Base-by-base conservation (phyloP, 2,113 vertebrate genomes). In the Oryctolagus cuniculus region DNA sequence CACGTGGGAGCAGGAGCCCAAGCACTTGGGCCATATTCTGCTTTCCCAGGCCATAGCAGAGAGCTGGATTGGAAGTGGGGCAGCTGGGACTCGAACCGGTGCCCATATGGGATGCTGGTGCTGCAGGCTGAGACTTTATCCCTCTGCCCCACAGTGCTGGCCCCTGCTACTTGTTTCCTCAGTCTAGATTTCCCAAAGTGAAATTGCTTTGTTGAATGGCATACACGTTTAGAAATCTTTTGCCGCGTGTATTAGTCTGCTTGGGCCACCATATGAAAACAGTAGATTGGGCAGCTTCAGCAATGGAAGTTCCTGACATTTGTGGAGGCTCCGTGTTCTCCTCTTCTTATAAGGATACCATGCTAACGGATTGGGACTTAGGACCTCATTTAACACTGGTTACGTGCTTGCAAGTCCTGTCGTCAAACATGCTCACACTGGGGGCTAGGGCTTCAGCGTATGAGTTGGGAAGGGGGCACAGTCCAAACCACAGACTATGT, bases 301-400 rank as follows among this genome's bases (percentile, higher is more conserved):
- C 49, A 36, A 24, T 10, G 87, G 80, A 78, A 58, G 82, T 82
- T 91, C 90, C 55, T 74, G 8, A 67, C 1, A 22, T 31, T 49
- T 90, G 55, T 73, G 19, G 36, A 49, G 67, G 11, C 38, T 34
- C 36, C 34, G n/a, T 22, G 13, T 89, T 72, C 61, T 74, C 64
- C 49, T 90, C 63, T 70, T 75, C 38, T 80, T 89, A 36, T 79
- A 79, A 95, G 55, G 70, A 87, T 34, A 58, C 31, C 10, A 70
- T 34, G 36, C 53, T 66, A 73, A 19, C 49, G 49, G 81, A 75
- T 66, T 87, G 84, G 63, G 31, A 17, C 19, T 92, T 88, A 66
- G 11, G 19, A 77, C 10, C 51, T 80, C 21, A n/a, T 70, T 88
- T 53, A 92, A 77, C 10, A 22, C 72, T 89, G 77, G 36, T 58